phyloP scores from a whole-genome alignment of 2,113 vertebrate genomes.

The Colistium nudipinnis region DNA sequence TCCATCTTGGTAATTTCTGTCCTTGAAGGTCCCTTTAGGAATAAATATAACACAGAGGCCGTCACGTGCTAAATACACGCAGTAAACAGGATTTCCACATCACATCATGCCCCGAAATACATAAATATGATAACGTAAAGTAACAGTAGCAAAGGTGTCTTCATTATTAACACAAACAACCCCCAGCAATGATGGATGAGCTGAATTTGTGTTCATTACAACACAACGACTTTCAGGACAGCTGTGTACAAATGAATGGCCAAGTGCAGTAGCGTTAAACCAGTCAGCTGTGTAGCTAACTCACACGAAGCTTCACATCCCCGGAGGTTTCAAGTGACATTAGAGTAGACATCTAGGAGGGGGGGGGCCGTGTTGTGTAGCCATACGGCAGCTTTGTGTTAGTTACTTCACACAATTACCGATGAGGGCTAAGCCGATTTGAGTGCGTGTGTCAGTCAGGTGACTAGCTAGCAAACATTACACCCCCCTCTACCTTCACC shows the following conservation, averaged over 20 bases:
- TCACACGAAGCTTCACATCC: not conserved
- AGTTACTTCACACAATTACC: not conserved
- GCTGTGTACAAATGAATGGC: conserved; percentile 24
- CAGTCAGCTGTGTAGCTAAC: conserved; percentile 19
- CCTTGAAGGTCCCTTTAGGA: conserved; percentile 25
- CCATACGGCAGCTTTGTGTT: conserved; percentile 4
- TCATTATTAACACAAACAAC: not conserved
- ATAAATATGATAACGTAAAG: not conserved
- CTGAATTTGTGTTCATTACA: not conserved
- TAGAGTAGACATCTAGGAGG: not conserved
- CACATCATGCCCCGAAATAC: not conserved
- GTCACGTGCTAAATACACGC: not conserved
- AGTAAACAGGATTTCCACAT: not conserved
- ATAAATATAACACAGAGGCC: not conserved
- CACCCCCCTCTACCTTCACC: conserved; percentile 5
- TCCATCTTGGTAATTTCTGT: conserved; percentile 83
- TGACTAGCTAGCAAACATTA: conserved; percentile 57
- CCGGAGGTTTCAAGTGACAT: not conserved
- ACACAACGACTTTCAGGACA: not conserved
- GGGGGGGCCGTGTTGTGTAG: not conserved
- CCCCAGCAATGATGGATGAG: not conserved
- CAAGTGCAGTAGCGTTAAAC: not conserved
- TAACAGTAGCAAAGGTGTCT: not conserved
- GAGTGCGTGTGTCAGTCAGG: conserved; percentile 47
- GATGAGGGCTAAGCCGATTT: conserved; percentile 57